These are phyloP conservation scores for Galerucella calmariensis DNA, from an alignment of 2,888 invertebrate species.

Conservation along the genomic window DNA sequence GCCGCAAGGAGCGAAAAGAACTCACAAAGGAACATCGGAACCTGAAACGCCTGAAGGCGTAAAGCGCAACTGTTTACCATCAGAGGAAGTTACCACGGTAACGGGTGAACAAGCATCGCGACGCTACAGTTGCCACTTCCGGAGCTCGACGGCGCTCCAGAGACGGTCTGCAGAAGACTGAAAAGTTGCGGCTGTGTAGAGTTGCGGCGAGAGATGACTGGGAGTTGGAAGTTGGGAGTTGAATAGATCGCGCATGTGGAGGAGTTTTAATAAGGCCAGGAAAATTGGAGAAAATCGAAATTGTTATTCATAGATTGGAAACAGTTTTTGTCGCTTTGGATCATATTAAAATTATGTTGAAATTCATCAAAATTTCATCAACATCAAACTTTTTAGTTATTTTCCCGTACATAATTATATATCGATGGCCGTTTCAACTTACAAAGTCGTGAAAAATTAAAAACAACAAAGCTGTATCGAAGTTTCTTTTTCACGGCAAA, in stretches of 20 bases:
- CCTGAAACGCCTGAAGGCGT: constrained; percentile 34
- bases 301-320: constrained; percentile 46
- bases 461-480: too few relatives aligned
- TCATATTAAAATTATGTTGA: constrained; percentile 18
- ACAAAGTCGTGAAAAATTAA: too few relatives aligned
- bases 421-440: too few relatives aligned
- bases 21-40: constrained; percentile 40
- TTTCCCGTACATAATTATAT: not conserved
- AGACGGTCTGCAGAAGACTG: constrained; percentile 40
- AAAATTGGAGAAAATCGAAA: constrained; percentile 46
- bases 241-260: constrained; percentile 38
- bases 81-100: constrained; percentile 50
- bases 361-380: not conserved
- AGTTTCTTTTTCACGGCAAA: too few relatives aligned
- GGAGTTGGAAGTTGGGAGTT: constrained; percentile 36
- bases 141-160: constrained; percentile 40
- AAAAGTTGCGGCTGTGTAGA: constrained; percentile 41
- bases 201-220: constrained; percentile 41
- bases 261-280: constrained; percentile 44
- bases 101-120: constrained; percentile 39
- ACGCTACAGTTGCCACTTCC: constrained; percentile 27
- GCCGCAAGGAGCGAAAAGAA: constrained; percentile 39
- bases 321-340: constrained; percentile 35
- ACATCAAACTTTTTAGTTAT: too few relatives aligned
- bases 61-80: constrained; percentile 47